A percentile compares a stretch with the other conserved stretches of the same genome.
Evolutionary conservation across 1,140 invertebrate genomes (phyloP).

Genomic region (Nilaparvata lugens): DNA sequence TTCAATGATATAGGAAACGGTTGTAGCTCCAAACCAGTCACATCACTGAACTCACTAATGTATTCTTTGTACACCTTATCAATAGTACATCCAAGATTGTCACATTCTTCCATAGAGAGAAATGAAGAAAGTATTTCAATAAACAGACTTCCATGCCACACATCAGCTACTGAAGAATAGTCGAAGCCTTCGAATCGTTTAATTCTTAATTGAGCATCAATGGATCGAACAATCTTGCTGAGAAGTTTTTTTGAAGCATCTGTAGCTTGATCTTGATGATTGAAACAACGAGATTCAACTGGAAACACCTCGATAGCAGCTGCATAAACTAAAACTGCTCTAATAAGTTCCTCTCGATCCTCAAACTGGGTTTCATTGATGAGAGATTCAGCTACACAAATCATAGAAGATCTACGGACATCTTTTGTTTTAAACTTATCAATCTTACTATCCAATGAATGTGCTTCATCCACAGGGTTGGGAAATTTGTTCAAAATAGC

Average conservation of each 20-base stretch:
- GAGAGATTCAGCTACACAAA: background rate
- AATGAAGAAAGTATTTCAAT: background rate
- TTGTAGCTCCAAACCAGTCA: background rate
- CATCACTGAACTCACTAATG: background rate
- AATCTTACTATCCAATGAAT: no score
- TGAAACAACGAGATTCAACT: background rate
- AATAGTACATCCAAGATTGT: background rate
- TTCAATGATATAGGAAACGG: background rate
- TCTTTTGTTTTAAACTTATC: no score
- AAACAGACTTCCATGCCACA: conserved; percentile 17
- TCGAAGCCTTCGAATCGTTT: background rate
- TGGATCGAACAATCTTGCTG: background rate
- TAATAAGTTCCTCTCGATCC: background rate
- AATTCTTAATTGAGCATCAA: background rate
- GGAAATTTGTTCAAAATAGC: no score
- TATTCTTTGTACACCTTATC: background rate
- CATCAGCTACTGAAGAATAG: background rate
- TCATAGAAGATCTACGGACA: no score
- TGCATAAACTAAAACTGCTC: background rate
- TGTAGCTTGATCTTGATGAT: background rate
- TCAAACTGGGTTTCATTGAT: background rate
- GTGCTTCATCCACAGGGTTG: no score
- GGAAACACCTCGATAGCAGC: background rate
- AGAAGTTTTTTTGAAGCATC: background rate
- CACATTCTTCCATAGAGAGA: background rate